Evolutionary conservation across 2,888 invertebrate species (phyloP), one percentile per base, ranked within the genome.

Genomic region (Parnassius smintheus): DNA sequence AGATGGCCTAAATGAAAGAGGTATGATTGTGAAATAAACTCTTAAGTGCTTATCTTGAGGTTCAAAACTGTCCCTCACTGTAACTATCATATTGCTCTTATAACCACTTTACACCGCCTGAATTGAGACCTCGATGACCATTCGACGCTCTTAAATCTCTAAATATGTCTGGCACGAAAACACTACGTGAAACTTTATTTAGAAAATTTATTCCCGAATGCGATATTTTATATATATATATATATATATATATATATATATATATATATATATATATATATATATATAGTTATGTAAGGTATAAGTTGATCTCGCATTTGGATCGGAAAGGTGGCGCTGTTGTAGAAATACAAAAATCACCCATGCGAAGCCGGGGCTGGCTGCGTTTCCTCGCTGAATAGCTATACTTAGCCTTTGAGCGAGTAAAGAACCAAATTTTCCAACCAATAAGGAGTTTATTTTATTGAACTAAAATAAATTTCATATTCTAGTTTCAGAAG

Each of bases 101-200:
- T 44, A 25, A 55, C 25, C 55, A 22, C 49, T n/a, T 35, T 49
- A 46, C 13, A 55, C 25, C 55, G 49, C 9, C 25, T n/a, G 55
- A 56, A 61, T 46, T 46, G 61, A 61, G 56, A 56, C 51, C 56
- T 56, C 61, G 45, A 51, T 46, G 56, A 12, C 45, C 56, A 61
- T 25, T 56, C 45, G 60, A 61, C 55, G 60, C 35, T 61, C 56
- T 61, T 61, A 61, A 61, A 61, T 61, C 51, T 46, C 56, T 54
- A 61, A 61, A 61, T 50, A 61, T 61, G 8, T 61, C 60, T 22
- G 50, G 60, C 22, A 35, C 45, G 45, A 44, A 51, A n/a, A 42
- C 52, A 13, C 53, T 35, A 52, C 25, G 25, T 49, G 22, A 49
- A 55, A 4, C 18, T 18, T 18, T 18, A 18, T 18, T 18, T 18